phyloP scores from a whole-genome alignment of 2,888 invertebrate species.

The Pristionchus exspectatus region DNA sequence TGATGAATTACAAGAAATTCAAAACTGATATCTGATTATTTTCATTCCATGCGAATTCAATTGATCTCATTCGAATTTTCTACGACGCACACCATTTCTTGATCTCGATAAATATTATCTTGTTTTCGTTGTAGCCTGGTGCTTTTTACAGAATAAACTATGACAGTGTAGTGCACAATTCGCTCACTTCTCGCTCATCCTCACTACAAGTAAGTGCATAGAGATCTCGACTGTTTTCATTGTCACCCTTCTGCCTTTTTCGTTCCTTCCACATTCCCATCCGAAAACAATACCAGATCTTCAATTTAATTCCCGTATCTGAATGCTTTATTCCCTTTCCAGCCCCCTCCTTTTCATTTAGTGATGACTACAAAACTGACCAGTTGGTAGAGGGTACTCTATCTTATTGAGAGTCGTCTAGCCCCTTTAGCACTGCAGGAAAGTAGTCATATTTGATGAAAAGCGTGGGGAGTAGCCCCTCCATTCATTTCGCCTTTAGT shows the following conservation, averaged over 20 bases:
- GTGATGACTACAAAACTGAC: not conserved
- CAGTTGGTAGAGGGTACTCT: not conserved
- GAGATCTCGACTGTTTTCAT: not conserved
- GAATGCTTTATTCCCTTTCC: not conserved
- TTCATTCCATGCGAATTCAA: not conserved
- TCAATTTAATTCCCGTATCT: not conserved
- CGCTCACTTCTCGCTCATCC: not conserved
- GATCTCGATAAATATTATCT: not conserved
- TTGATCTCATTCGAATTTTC: not conserved
- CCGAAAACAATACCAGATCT: not conserved
- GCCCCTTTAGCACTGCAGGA: not conserved
- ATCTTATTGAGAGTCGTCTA: not conserved
- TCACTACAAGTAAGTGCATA: not conserved
- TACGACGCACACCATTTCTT: not conserved
- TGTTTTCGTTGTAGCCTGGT: not conserved
- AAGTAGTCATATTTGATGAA: not conserved
- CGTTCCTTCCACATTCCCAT: not conserved
- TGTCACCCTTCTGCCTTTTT: not conserved
- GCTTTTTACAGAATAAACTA: not conserved
- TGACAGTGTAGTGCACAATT: not conserved
- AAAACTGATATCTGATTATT: not conserved
- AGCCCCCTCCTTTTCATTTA: not conserved
- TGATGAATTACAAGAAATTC: not conserved
- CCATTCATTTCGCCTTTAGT: not conserved
- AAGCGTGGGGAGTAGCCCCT: not conserved